phyloP scores from a whole-genome alignment of 1,140 invertebrate species.

The Chelonus insularis region DNA sequence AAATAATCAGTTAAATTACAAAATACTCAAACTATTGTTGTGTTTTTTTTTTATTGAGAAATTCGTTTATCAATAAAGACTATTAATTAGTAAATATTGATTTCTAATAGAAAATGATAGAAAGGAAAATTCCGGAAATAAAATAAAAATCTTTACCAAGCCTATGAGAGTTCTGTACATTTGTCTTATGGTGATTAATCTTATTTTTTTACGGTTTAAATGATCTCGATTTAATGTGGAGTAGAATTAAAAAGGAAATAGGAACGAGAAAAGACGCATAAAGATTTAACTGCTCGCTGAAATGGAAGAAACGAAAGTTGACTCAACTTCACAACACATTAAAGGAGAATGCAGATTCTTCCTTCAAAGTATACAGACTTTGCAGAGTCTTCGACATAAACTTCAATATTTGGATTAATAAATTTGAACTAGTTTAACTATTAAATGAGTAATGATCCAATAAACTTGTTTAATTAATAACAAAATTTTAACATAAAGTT shows the following conservation, averaged over 20 bases:
- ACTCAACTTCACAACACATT: not conserved
- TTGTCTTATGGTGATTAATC: not conserved
- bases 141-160: not conserved
- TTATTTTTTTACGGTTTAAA: not conserved
- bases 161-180: too few relatives aligned
- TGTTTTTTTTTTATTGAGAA: too few relatives aligned
- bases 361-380: not conserved
- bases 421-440: too few relatives aligned
- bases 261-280: not conserved
- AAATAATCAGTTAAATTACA: too few relatives aligned
- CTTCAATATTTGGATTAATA: too few relatives aligned
- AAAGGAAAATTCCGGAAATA: not conserved
- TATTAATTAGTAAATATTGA: not conserved
- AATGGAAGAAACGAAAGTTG: slow-evolving; percentile 17
- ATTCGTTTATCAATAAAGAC: too few relatives aligned
- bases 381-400: not conserved
- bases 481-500: too few relatives aligned
- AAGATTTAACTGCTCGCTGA: slow-evolving; percentile 13
- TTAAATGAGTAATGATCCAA: too few relatives aligned
- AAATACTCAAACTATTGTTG: too few relatives aligned
- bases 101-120: not conserved
- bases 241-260: not conserved
- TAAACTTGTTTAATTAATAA: too few relatives aligned
- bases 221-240: not conserved
- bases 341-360: not conserved